Base-by-base conservation (phyloP, 1,140 invertebrate genomes). In the Leptopilina clavipes region DNA sequence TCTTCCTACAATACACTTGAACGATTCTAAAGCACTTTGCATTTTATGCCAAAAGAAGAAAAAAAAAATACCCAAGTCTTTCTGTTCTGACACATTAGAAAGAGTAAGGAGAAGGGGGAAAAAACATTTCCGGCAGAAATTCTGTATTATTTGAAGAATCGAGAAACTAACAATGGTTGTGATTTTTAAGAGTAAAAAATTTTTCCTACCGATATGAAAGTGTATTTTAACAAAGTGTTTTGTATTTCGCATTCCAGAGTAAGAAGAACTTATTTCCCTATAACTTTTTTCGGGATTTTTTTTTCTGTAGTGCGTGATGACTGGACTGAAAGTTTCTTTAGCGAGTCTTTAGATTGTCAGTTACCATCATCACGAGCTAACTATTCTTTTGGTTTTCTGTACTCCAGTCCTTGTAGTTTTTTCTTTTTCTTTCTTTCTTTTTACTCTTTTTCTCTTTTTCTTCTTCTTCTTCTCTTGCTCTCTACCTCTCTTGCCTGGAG, bases 401-500 rank as follows among this genome's bases (percentile, higher is more conserved):
- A 14, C 22, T n/a, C 12, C 7, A 65, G 59, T 31, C 22, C 48
- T 52, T 31, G 56, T 37, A 65, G 9, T 65, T 65, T n/a, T n/a
- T n/a, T 31, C 25, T 14, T 14, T 14, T 31, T 25, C 56, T 65
- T 14, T 65, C 71, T 81, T 74, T 31, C 65, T 72, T 52, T 54
- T 78, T 76, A 73, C 71, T n/a, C n/a, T n/a, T n/a, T 65, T 56
- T 65, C 72, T 77, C 73, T 71, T 79, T 6, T 45, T n/a, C 14
- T n/a, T 45, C 77, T 76, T 76, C 54, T 48, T 19, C 56, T 72
- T 76, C 56, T 74, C 43, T 77, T 74, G 71, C 75, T 81, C 76
- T 74, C 76, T 74, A 73, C 70, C 37, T 40, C 37, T 40, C 7
- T 40, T 40, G 37, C 75, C 52, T 73, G 45, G 76, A 76, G 83